Evolutionary conservation across 2,888 invertebrate genomes (phyloP).

Genomic region (Neria commutata): DNA sequence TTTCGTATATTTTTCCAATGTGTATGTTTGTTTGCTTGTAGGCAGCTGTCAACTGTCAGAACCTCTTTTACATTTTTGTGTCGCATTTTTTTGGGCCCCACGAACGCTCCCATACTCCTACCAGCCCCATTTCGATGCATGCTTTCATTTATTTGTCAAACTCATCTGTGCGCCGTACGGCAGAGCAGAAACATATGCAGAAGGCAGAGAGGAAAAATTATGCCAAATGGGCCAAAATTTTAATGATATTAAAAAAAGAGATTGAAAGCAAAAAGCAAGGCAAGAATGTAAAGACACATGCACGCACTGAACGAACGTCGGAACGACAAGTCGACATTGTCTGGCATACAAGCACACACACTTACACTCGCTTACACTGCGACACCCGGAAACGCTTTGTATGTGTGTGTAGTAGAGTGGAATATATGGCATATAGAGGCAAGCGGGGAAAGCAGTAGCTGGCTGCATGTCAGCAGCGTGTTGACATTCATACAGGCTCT

Average conservation of each 20-base stretch:
- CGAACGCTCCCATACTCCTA: too few relatives aligned
- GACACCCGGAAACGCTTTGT: not conserved
- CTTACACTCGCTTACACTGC: too few relatives aligned
- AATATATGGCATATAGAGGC: not conserved
- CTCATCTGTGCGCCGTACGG: constrained; percentile 44
- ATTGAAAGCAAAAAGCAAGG: constrained; percentile 31
- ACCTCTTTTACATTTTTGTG: not conserved
- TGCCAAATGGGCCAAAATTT: constrained; percentile 52
- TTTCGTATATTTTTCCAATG: constrained; percentile 2
- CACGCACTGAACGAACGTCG: too few relatives aligned
- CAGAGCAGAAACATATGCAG: constrained; percentile 9
- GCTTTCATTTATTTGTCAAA: constrained; percentile 45
- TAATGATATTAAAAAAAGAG: constrained; percentile 46
- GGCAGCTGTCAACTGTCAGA: not conserved
- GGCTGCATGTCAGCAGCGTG: too few relatives aligned
- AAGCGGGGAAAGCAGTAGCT: too few relatives aligned
- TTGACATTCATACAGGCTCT: too few relatives aligned
- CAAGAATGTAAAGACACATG: constrained; percentile 1
- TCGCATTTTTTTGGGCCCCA: not conserved
- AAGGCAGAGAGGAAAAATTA: constrained; percentile 36
- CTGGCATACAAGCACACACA: too few relatives aligned
- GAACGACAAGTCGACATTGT: too few relatives aligned
- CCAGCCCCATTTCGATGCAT: constrained; percentile 32
- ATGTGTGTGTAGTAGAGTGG: not conserved
- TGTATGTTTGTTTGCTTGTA: not conserved